Evolutionary conservation across 2,797 vertebrate genomes (phyloP).

Genomic region (Sebastiscus albofasciatus): DNA sequence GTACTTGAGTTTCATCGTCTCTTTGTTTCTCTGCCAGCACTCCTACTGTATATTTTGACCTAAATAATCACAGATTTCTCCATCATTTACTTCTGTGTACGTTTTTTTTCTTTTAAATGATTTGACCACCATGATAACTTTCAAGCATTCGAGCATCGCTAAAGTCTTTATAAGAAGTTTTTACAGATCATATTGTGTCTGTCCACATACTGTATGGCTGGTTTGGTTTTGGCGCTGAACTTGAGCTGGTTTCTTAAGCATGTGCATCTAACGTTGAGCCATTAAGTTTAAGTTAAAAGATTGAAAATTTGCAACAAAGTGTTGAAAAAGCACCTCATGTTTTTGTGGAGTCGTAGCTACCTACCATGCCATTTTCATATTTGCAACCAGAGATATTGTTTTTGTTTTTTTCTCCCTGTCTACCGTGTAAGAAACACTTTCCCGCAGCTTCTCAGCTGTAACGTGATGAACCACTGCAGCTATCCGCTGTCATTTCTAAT

Average conservation of each 20-base stretch:
- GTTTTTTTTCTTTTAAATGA: neutral
- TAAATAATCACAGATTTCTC: neutral
- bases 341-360: neutral
- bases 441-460: slow-evolving; percentile 6
- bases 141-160: neutral
- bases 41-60: slow-evolving; percentile 8
- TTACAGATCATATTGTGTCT: slow-evolving; percentile 1
- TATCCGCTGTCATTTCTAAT: slow-evolving; percentile 5
- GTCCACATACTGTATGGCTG: neutral
- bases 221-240: slow-evolving; percentile 19
- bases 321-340: neutral
- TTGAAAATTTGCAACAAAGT: neutral
- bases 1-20: slow-evolving; percentile 9
- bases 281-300: neutral
- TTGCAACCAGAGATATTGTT: neutral
- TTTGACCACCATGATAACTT: slow-evolving; percentile 5
- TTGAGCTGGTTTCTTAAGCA: slow-evolving; percentile 34
- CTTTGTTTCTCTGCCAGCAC: slow-evolving; percentile 8
- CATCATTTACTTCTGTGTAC: neutral
- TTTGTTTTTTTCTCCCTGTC: neutral
- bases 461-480: slow-evolving; percentile 28
- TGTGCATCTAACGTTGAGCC: neutral
- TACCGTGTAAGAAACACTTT: neutral
- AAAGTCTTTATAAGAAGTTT: neutral
- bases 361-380: neutral